Evolutionary conservation across 2,888 invertebrate genomes (phyloP), one percentile per base, ranked within the genome.

Genomic region (Xanthia togata): DNA sequence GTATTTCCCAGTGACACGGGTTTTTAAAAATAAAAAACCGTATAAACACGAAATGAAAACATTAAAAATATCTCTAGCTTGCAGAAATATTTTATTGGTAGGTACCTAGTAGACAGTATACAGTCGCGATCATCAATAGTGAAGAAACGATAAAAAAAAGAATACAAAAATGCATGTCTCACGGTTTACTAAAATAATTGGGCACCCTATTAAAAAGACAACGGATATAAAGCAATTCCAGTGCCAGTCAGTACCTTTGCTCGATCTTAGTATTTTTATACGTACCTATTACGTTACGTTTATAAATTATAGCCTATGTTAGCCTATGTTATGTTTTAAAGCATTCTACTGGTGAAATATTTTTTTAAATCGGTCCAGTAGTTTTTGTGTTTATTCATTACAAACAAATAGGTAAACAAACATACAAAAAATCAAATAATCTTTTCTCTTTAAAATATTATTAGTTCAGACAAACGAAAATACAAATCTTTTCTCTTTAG

Each of bases 171-270:
- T 17, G 6, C 9, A 38, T 35, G 14, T 68, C 44, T 11, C 26
- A 35, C 6, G n/a, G 3, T 44, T 44, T 12, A 2, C 20, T 4
- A 0, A 35, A 60, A 70, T 44, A 0, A 62, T n/a, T 70, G 60
- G 70, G 2, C 70, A 53, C 53, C 60, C 62, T 79, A 79, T 14
- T 17, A 23, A 53, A 78, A 79, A 38, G 12, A 35, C 3, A 3
- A 44, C 35, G 6, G 23, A 57, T 17, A 57, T 17, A n/a, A 55
- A 20, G 5, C n/a, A 26, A 53, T 72, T 41, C 55, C 8, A 50
- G 50, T 14, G 20, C 26, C 4, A 23, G 26, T 17, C 8, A 31
- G 26, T 38, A 53, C 23, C 14, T 38, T 50, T 0, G 20, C 20
- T 50, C 5, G 12, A 20, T 67, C 47, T 47, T 47, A 47, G 47